A percentile compares a stretch with the other conserved stretches of the same genome.
Conservation (phyloP, 2,888 invertebrate genomes). For the Synergus japonicus region DNA sequence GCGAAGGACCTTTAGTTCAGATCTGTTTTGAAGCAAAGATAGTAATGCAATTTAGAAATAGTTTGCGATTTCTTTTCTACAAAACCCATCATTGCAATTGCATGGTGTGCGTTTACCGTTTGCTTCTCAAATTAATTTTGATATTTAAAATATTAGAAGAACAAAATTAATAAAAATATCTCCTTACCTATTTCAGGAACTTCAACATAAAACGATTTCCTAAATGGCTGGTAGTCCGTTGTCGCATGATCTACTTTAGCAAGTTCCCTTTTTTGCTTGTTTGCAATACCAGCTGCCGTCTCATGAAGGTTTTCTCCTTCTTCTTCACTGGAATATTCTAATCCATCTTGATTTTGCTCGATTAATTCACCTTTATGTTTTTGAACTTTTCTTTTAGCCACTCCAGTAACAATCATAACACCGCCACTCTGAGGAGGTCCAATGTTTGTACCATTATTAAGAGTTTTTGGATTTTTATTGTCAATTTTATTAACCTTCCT, state of each 20-base stretch:
- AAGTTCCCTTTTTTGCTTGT: slow-evolving; percentile 94
- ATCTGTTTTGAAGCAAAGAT: too few species aligned
- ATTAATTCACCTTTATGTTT: slow-evolving; percentile 98
- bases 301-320: slow-evolving; percentile 96
- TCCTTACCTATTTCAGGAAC: slow-evolving; percentile 89
- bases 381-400: slow-evolving; percentile 88
- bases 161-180: neutral
- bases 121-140: too few species aligned
- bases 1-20: too few species aligned
- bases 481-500: slow-evolving; percentile 88
- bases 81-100: too few species aligned
- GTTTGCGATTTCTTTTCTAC: too few species aligned
- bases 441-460: slow-evolving; percentile 76
- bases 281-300: slow-evolving; percentile 91
- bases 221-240: slow-evolving; percentile 92
- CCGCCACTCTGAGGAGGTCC: slow-evolving; percentile 76
- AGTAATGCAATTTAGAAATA: too few species aligned
- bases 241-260: slow-evolving; percentile 94
- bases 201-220: slow-evolving; percentile 98
- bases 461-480: slow-evolving; percentile 79
- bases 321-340: slow-evolving; percentile 98
- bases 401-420: slow-evolving; percentile 90
- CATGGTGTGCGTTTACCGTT: too few species aligned
- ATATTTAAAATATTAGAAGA: too few species aligned
- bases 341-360: slow-evolving; percentile 98